Evolutionary conservation across 23 tunicate species (phyloP), one percentile per base, ranked within the genome.

Genomic region (Styela plicata): DNA sequence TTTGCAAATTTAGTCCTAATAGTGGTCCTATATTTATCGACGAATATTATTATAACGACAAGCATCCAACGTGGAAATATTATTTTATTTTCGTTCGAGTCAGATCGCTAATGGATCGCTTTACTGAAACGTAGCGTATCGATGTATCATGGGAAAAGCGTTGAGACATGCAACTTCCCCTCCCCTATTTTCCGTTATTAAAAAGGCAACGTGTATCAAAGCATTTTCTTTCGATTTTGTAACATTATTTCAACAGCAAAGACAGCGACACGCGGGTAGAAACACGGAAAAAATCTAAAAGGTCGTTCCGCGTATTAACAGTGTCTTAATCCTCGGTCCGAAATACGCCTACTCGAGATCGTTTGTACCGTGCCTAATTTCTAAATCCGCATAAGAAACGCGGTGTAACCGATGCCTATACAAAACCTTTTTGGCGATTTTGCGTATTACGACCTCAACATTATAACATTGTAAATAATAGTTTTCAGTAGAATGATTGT

Each of bases 301-400:
- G 71, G 71, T 67, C 71, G 71, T 67, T 67, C 31, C 71, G 71
- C 71, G 71, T 67, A 67, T 67, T 67, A 67, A 67, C 22, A 67
- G 2, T 29, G 71, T 29, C 71, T 27, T 25, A 25, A 67, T 27
- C 30, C 71, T 67, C 71, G 24, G 71, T 29, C 71, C 2, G 71
- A 29, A 67, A 19, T 67, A 27, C 71, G 31, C 31, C 30, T 25
- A 29, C 71, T 27, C 31, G 22, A 1, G 22, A 67, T 67, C 71
- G 22, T 67, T 67, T 67, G 71, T 67, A 67, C 71, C 71, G 71
- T 67, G 71, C 31, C 71, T 67, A 67, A 67, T 67, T 27, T 25
- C 30, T 67, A 67, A 27, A 44, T 44, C 57, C 57, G 57, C 57
- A 44, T 44, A 44, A 44, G 57, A 13, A 44, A 7, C 7, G 70